A percentile compares a stretch with the other conserved stretches of the same genome.
phyloP scores from a whole-genome alignment of 2,888 invertebrate species.

The Andrena praecox region DNA sequence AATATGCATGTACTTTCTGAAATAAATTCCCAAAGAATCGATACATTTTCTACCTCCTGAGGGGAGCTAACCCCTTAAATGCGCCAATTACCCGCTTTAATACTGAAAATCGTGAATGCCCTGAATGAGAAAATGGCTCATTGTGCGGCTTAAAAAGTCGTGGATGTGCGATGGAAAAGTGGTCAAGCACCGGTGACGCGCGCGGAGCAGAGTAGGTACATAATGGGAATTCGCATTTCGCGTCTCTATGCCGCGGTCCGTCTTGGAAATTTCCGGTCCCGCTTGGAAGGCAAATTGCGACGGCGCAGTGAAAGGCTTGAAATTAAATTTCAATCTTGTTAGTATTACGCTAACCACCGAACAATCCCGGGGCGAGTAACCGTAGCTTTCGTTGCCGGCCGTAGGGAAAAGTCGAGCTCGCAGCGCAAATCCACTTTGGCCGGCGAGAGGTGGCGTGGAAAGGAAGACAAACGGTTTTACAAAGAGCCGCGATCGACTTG shows the following conservation, averaged over 20 bases:
- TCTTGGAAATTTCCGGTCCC: constrained; percentile 30
- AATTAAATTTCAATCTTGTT: constrained; percentile 66
- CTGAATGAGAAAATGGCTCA: neutral
- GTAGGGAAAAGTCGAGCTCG: constrained; percentile 47
- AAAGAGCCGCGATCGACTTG: constrained; percentile 27
- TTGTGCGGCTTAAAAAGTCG: neutral
- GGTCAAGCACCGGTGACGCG: neutral
- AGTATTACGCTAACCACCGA: constrained; percentile 62
- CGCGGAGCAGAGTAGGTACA: neutral
- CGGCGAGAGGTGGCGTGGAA: constrained; percentile 34
- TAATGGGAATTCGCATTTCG: constrained; percentile 24
- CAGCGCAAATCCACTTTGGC: constrained; percentile 53
- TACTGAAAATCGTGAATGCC: too few species aligned
- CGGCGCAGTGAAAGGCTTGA: constrained; percentile 46
- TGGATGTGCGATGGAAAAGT: neutral
- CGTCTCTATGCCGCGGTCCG: constrained; percentile 22
- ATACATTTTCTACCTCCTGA: too few species aligned
- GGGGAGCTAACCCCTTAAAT: too few species aligned
- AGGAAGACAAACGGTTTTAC: constrained; percentile 57
- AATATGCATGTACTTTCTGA: too few species aligned
- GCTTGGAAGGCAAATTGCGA: constrained; percentile 42
- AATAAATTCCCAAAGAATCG: too few species aligned
- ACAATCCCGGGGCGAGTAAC: constrained; percentile 43
- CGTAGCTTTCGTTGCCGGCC: constrained; percentile 53
- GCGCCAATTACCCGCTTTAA: too few species aligned